phyloP scores from a whole-genome alignment of 2,888 invertebrate genomes.

The Candidula unifasciata region DNA sequence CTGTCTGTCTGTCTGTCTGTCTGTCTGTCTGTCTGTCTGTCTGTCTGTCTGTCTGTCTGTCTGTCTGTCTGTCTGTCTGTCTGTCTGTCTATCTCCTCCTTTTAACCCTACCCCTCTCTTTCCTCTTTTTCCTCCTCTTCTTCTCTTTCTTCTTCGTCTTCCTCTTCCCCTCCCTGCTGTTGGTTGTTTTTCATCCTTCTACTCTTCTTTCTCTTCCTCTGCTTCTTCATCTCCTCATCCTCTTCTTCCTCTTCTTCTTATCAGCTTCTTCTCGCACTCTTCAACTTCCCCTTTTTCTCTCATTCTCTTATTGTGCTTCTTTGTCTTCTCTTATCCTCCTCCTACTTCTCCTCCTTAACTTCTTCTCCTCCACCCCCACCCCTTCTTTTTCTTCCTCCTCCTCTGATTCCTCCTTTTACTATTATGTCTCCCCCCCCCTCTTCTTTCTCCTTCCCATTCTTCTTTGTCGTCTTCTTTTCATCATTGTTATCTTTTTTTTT shows the following conservation, averaged over 20 bases:
- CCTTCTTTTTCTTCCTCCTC: not conserved
- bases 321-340: not conserved
- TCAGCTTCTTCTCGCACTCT: not conserved
- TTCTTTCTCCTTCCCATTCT: too few species aligned
- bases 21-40: constrained; percentile 10
- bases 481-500: too few species aligned
- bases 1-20: not conserved
- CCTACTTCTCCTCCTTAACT: constrained; percentile 1
- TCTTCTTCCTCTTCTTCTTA: not conserved
- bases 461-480: too few species aligned
- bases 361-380: not conserved
- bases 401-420: not conserved
- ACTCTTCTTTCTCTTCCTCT: not conserved
- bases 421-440: not conserved
- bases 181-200: too few species aligned
- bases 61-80: too few species aligned
- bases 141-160: not conserved
- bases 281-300: not conserved
- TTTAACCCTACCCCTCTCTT: not conserved
- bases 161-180: too few species aligned
- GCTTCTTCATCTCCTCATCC: not conserved
- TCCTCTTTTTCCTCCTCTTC: not conserved
- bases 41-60: constrained; percentile 4
- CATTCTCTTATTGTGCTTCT: not conserved
- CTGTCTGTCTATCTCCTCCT: constrained; percentile 8